Conservation (phyloP, 1,140 invertebrate genomes). For the Drosophila albomicans region DNA sequence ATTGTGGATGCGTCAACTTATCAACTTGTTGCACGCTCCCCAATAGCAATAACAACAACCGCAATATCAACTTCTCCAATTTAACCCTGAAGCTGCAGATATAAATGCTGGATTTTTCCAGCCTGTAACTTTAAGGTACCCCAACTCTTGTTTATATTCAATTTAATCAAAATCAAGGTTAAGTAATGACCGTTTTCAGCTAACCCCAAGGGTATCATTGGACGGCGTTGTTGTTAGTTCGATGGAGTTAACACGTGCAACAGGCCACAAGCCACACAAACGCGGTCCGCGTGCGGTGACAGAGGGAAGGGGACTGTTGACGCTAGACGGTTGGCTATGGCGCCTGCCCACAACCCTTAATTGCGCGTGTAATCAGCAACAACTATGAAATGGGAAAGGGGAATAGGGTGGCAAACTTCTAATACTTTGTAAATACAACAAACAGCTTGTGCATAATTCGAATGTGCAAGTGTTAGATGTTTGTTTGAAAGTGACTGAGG, state of each 20-base stretch:
- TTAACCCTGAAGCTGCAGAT: neutral
- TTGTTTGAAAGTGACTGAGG: conserved; percentile 28
- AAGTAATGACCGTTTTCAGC: conserved; percentile 54
- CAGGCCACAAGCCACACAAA: conserved; percentile 63
- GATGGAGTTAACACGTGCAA: conserved; percentile 70
- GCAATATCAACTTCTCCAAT: neutral
- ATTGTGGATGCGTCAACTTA: conserved; percentile 15
- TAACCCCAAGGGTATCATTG: conserved; percentile 72
- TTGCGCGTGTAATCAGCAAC: conserved; percentile 74
- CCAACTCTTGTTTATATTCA: conserved; percentile 51
- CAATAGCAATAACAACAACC: neutral
- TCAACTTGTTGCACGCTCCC: conserved; percentile 38
- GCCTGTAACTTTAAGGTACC: neutral
- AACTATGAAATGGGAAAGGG: neutral
- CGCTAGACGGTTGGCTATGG: conserved; percentile 22
- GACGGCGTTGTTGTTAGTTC: conserved; percentile 23
- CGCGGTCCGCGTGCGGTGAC: conserved; percentile 36
- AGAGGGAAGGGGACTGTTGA: conserved; percentile 15
- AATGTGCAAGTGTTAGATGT: conserved; percentile 15
- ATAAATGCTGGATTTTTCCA: neutral
- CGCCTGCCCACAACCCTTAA: conserved; percentile 73
- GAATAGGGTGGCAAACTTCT: conserved; percentile 32
- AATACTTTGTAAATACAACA: conserved; percentile 73
- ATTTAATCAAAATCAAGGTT: conserved; percentile 76
- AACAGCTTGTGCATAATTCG: conserved; percentile 57